phyloP scores from a whole-genome alignment of 2,113 vertebrate species.

The Eurypyga helias region DNA sequence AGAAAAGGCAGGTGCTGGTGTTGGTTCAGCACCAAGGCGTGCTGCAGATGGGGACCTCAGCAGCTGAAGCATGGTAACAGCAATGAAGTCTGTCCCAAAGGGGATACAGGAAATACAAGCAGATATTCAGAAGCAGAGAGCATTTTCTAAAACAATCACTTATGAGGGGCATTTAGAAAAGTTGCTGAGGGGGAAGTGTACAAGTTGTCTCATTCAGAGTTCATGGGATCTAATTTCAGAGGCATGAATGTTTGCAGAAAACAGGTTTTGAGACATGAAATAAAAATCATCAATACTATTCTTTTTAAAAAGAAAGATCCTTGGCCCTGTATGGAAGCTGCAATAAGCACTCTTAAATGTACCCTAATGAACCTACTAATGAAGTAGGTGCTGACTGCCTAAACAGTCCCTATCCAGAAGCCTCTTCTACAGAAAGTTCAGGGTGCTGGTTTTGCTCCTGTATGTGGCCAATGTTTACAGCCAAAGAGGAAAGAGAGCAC shows the following conservation, averaged over 20 bases:
- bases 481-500: background rate
- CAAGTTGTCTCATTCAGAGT: background rate
- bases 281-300: background rate
- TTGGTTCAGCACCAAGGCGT: fast-evolving
- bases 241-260: background rate
- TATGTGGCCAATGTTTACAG: background rate
- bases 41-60: background rate
- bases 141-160: background rate
- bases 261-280: background rate
- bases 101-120: background rate
- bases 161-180: background rate
- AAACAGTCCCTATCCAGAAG: background rate
- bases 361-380: background rate
- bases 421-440: background rate
- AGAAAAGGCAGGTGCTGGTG: background rate
- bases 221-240: background rate
- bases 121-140: background rate
- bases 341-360: background rate
- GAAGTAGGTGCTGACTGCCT: background rate
- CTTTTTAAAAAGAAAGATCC: background rate
- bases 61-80: background rate
- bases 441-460: background rate
- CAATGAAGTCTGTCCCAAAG: background rate
- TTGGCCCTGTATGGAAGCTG: background rate
- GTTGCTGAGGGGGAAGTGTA: background rate